Conservation (phyloP, 2,888 invertebrate genomes). For the Mellilla xanthometata region DNA sequence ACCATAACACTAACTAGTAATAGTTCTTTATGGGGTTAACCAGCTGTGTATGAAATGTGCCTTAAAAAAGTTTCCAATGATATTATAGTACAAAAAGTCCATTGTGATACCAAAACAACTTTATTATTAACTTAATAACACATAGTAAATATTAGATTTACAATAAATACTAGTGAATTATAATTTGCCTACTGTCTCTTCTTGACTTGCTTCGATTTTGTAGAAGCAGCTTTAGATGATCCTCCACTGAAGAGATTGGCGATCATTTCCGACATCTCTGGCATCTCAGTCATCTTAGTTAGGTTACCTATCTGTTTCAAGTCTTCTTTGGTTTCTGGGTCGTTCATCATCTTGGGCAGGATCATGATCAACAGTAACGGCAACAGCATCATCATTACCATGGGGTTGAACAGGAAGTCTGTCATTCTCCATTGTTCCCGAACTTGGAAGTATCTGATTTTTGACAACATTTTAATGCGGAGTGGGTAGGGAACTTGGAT, state of each 20-base stretch:
- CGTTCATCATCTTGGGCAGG: conserved; percentile 98
- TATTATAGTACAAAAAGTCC: no score
- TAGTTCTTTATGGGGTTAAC: no score
- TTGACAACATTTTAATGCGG: conserved; percentile 91
- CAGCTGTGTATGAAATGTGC: no score
- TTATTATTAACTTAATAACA: no score
- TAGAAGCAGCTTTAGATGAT: conserved; percentile 64
- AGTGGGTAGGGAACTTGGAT: conserved; percentile 96
- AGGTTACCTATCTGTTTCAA: conserved; percentile 94
- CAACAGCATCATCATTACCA: conserved; percentile 98
- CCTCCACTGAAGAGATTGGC: conserved; percentile 92
- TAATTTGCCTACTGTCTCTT: conserved; percentile 62
- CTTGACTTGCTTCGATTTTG: conserved; percentile 74
- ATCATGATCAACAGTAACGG: conserved; percentile 95
- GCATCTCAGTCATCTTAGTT: conserved; percentile 92
- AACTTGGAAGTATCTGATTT: conserved; percentile 94
- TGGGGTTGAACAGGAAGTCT: conserved; percentile 97
- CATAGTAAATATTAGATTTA: conserved; percentile 5
- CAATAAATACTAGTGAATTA: conserved; percentile 38
- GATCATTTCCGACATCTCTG: conserved; percentile 97
- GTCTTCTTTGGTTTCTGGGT: conserved; percentile 98
- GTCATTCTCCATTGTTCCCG: conserved; percentile 98
- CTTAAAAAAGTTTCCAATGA: no score
- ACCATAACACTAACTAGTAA: no score
- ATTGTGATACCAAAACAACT: no score